Evolutionary conservation across 2,797 vertebrate species (phyloP).

Genomic region (Buceros bicornis): DNA sequence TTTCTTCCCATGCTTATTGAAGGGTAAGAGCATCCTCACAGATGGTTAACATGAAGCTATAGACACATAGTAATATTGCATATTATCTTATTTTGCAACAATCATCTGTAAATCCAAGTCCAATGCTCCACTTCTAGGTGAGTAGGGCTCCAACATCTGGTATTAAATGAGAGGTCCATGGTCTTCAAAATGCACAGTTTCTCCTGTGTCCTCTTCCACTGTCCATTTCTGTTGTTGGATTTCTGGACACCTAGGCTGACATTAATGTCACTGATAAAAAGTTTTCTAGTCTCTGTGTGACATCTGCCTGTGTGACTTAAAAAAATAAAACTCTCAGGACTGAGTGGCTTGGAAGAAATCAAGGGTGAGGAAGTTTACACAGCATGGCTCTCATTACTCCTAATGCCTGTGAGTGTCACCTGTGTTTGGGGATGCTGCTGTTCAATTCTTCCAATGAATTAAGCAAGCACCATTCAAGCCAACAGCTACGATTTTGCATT

Average conservation of each 20-base stretch:
- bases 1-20: background rate
- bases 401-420: background rate
- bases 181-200: fast-evolving
- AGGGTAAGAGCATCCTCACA: background rate
- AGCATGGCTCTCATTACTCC: background rate
- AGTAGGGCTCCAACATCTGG: background rate
- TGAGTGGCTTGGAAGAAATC: background rate
- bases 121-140: background rate
- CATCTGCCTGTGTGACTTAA: background rate
- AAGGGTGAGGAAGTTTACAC: background rate
- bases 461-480: background rate
- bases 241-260: background rate
- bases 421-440: background rate
- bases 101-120: background rate
- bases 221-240: background rate
- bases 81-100: background rate
- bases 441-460: background rate
- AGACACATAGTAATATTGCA: background rate
- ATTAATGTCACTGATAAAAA: background rate
- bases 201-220: background rate
- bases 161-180: background rate
- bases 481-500: background rate
- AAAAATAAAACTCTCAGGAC: background rate
- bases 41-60: background rate
- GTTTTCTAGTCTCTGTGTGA: background rate